Conservation (phyloP, 2,113 vertebrate genomes). For the Sardina pilchardus region DNA sequence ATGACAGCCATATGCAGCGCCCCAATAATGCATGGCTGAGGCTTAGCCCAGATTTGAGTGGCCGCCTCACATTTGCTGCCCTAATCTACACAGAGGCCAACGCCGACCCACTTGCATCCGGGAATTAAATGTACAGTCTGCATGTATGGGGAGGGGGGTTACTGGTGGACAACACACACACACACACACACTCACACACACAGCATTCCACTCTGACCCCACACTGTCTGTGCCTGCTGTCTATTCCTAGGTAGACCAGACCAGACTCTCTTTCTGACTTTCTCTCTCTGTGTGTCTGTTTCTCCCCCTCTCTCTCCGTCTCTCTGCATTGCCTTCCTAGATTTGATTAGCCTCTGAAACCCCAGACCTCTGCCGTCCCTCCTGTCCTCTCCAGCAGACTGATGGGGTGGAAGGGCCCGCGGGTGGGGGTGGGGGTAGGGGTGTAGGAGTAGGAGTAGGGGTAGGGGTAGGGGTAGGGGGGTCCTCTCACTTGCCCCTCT, state of each 20-base stretch:
- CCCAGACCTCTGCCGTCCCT: background rate
- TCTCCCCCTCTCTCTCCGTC: background rate
- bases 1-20: background rate
- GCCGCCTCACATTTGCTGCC: slow-evolving; percentile 10
- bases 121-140: slow-evolving; percentile 23
- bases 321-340: background rate
- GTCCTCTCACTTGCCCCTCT: slow-evolving; percentile 28
- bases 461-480: slow-evolving; percentile 38
- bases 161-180: background rate
- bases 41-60: slow-evolving; percentile 38
- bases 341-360: slow-evolving; percentile 38
- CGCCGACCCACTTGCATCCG: slow-evolving; percentile 33
- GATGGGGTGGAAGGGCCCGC: background rate
- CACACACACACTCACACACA: background rate
- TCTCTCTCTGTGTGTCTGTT: background rate
- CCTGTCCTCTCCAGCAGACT: background rate
- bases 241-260: background rate
- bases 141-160: background rate
- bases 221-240: background rate
- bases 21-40: slow-evolving; percentile 27
- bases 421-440: background rate
- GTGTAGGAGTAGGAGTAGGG: slow-evolving; percentile 32
- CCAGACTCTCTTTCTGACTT: background rate
- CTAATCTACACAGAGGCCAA: slow-evolving; percentile 30
- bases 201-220: slow-evolving; percentile 6